These are phyloP conservation scores for Galeopsomyia nigrocyanea DNA, from an alignment of 2,888 invertebrate species.

Conservation along the genomic window DNA sequence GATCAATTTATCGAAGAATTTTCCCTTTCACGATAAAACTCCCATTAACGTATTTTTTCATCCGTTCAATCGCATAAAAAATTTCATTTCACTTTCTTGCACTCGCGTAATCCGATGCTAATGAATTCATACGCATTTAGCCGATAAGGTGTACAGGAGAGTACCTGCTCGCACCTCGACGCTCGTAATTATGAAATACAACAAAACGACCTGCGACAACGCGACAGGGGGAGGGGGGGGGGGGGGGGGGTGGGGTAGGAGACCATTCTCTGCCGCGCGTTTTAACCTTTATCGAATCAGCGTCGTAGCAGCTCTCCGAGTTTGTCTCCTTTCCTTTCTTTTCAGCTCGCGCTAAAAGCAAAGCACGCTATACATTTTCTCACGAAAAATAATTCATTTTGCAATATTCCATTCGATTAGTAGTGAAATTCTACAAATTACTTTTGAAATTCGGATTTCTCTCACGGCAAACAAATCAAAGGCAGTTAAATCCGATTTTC, in stretches of 20 bases:
- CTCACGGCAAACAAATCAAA: too few species aligned
- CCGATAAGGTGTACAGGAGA: not conserved
- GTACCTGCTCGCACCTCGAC: not conserved
- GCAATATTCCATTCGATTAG: constrained; percentile 10
- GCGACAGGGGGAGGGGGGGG: too few species aligned
- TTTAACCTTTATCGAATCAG: constrained; percentile 11
- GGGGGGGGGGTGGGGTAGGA: too few species aligned
- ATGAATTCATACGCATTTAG: constrained; percentile 50
- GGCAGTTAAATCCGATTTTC: too few species aligned
- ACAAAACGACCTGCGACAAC: constrained; percentile 15
- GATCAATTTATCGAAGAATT: too few species aligned
- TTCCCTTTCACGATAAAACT: too few species aligned
- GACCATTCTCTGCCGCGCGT: not conserved
- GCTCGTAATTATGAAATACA: constrained; percentile 31
- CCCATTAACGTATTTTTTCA: too few species aligned
- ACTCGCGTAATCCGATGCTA: constrained; percentile 52
- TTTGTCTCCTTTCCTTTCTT: not conserved
- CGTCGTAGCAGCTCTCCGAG: not conserved
- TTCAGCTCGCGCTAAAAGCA: too few species aligned
- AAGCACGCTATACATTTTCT: too few species aligned
- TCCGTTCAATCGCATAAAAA: too few species aligned
- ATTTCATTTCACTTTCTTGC: not conserved
- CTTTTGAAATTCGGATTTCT: too few species aligned
- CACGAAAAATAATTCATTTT: not conserved
- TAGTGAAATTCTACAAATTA: too few species aligned